phyloP scores from a whole-genome alignment of 2,113 vertebrate genomes.

The Grus americana region DNA sequence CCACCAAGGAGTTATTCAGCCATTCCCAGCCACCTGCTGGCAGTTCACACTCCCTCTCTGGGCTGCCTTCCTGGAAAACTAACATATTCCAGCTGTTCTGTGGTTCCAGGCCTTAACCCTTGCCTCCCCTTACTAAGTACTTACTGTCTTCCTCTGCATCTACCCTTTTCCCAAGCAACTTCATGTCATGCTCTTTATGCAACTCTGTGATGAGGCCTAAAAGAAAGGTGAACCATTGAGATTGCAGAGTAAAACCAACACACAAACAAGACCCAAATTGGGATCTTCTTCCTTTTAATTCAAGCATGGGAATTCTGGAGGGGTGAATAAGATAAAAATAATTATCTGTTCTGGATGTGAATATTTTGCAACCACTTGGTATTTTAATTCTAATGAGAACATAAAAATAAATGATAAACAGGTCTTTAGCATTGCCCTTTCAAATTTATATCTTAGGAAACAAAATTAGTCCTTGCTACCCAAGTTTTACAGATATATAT shows the following conservation, averaged over 20 bases:
- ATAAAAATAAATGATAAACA: not conserved
- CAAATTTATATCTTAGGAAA: not conserved
- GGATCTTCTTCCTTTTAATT: not conserved
- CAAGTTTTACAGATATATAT: not conserved
- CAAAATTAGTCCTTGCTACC: conserved; percentile 7
- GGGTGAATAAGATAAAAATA: not conserved
- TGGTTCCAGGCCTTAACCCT: conserved; percentile 19
- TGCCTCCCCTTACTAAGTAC: not conserved
- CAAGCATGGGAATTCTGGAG: not conserved
- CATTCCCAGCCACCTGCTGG: conserved; percentile 61
- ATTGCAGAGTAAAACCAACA: not conserved
- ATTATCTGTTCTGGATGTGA: not conserved
- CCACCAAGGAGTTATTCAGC: not conserved
- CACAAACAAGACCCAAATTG: not conserved
- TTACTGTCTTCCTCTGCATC: not conserved
- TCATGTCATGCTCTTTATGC: fast-evolving
- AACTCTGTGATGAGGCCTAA: not conserved
- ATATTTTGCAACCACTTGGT: conserved; percentile 2
- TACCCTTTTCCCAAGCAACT: not conserved
- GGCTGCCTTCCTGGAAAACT: conserved; percentile 22
- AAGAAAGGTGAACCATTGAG: not conserved
- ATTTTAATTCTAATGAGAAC: conserved; percentile 43
- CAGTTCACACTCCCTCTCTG: conserved; percentile 20
- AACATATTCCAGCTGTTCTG: conserved; percentile 50
- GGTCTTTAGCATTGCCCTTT: not conserved